Base-by-base conservation (phyloP, 2,888 invertebrate species). In the Stenolophus ochropezus region DNA sequence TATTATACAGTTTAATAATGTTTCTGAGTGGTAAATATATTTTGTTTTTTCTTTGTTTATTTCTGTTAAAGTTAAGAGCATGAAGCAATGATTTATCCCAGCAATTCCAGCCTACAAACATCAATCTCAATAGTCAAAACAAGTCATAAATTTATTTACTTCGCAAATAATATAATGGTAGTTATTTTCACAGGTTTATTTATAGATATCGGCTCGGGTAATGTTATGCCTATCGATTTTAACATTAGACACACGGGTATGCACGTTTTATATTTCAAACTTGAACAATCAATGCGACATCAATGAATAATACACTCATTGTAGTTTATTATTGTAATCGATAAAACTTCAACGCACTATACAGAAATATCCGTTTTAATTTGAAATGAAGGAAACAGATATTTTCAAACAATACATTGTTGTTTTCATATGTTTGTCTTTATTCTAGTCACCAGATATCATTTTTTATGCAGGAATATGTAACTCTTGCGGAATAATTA, bases 231-330 rank as follows among this genome's bases (percentile, higher is more conserved):
- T 77, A 77, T 77, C 77, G 77, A 77, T 77, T 77, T 61, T 42
- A 77, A 77, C 77, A 77, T 77, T 77, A 77, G 61, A 61, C 47
- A 77, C 71, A 42, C 42, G 20, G 20, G 42, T 71, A 42, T 71
- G 71, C n/a, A 42, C 4, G n/a, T 27, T 71, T 42, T 71, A 47
- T 71, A 71, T 77, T 77, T 77, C 33, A 77, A 77, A 77, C 47
- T 20, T 21, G 61, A 33, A 77, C 58, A 77, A 77, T 58, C 77
- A 77, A 77, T 77, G 56, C 61, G 77, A 61, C 42, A 61, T 77
- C 77, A 61, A 61, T 77, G 77, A 77, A 77, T 77, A 77, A 77
- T 18, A 61, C 42, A 77, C 21, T 27, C 51, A 53, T n/a, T 18
- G 27, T 27, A 14, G 58, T 53, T 33, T 33, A 76, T 33, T 27